Evolutionary conservation across 2,113 vertebrate species (phyloP), one percentile per base, ranked within the genome.

Genomic region (Strix uralensis): DNA sequence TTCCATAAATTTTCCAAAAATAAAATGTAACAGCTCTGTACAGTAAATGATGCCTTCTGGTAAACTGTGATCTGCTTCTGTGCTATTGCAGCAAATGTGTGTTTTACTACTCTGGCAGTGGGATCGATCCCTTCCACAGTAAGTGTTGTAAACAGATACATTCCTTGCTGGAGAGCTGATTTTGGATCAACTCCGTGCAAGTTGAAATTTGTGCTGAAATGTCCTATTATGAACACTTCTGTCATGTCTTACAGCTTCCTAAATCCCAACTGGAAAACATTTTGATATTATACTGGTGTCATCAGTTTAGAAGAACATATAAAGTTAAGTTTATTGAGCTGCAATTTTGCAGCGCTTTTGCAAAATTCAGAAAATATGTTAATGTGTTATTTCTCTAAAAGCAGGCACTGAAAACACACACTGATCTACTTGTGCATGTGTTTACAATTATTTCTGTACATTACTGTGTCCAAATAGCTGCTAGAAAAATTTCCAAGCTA

Each of bases 391-490:
- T 77, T 61, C 88, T 81, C 42, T 15, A 34, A 73, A 70, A 82
- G 46, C 90, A 96, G 75, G 46, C 90, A 36, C 62, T 61, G 81
- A 40, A 81, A 95, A 85, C 78, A 59, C 81, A 86, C 73, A 36
- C 88, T 86, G 84, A 72, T 92, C 92, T 61, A 16, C 88, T 92
- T 42, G 40, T 73, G 79, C 96, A 96, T 40, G 55, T 96, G 96
- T 94, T 97, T 96, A 81, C 70, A 94, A 92, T 96, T 96, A 95
- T 91, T 93, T 70, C 75, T 95, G 61, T 80, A 32, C 30, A n/a
- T 92, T 88, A 67, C 91, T 86, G 36, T 30, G n/a, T 86, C 86
- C 88, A 93, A 96, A 95, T 21, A 95, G 71, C 84, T 92, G 84
- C 42, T 92, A 70, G 70, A 90, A 82, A 89, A 55, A 62, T 66